phyloP scores from a whole-genome alignment of 2,797 vertebrate genomes.

The Danionella dracula region DNA sequence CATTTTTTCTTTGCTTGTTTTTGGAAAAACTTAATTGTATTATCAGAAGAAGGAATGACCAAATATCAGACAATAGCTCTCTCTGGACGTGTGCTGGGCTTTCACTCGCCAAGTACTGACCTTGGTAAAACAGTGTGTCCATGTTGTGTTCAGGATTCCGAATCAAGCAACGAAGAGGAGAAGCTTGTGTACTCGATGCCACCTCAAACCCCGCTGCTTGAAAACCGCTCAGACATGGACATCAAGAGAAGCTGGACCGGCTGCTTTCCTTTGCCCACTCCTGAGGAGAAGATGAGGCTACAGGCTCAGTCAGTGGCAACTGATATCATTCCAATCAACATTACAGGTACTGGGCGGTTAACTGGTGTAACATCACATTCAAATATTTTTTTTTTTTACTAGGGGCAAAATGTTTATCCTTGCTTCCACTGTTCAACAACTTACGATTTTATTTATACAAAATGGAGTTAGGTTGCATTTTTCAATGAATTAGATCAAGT shows the following conservation, averaged over 20 bases:
- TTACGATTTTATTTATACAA: too few relatives aligned
- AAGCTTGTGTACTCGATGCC: conserved; percentile 49
- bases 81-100: neutral
- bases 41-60: conserved; percentile 25
- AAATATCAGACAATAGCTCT: conserved; percentile 32
- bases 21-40: neutral
- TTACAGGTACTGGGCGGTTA: conserved; percentile 64
- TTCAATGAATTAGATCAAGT: too few relatives aligned
- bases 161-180: conserved; percentile 60
- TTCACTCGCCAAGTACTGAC: neutral
- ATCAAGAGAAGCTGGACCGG: conserved; percentile 73
- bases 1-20: neutral
- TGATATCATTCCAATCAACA: conserved; percentile 83
- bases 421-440: too few relatives aligned
- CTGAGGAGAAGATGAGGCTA: conserved; percentile 89
- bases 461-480: too few relatives aligned
- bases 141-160: conserved; percentile 57
- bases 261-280: conserved; percentile 81
- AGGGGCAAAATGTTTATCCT: too few relatives aligned
- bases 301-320: conserved; percentile 79
- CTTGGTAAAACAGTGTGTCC: conserved; percentile 14
- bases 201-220: conserved; percentile 62
- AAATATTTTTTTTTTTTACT: too few relatives aligned
- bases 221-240: conserved; percentile 62
- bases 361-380: too few relatives aligned